These are phyloP conservation scores for Anoplophora glabripennis DNA, from an alignment of 1,140 invertebrate genomes.

Conservation along the genomic window DNA sequence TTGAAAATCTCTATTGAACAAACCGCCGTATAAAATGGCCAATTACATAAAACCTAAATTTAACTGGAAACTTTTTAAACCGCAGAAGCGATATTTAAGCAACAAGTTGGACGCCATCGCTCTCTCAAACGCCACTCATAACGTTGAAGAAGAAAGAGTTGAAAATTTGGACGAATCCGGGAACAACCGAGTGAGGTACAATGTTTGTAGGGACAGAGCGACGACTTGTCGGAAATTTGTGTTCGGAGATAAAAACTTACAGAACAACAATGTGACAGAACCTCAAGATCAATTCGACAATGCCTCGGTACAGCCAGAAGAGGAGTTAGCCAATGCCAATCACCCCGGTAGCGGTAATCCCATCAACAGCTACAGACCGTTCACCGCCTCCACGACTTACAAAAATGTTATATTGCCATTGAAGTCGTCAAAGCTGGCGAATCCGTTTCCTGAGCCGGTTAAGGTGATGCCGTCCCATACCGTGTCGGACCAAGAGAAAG, in stretches of 20 bases:
- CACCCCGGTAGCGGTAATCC: not conserved
- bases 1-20: no score
- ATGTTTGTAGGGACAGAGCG: slow-evolving; percentile 25
- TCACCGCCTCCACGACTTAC: slow-evolving; percentile 38
- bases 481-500: slow-evolving; percentile 44
- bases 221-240: slow-evolving; percentile 18
- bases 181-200: slow-evolving; percentile 24
- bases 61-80: not conserved
- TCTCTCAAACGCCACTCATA: not conserved
- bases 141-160: slow-evolving; percentile 15
- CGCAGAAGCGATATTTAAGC: not conserved
- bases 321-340: not conserved
- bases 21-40: not conserved
- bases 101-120: slow-evolving; percentile 22
- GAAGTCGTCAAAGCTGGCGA: slow-evolving; percentile 39
- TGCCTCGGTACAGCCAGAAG: slow-evolving; percentile 10
- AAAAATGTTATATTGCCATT: slow-evolving; percentile 37
- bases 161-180: slow-evolving; percentile 5
- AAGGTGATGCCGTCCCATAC: slow-evolving; percentile 44
- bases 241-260: slow-evolving; percentile 11
- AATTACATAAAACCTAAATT: not conserved
- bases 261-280: slow-evolving; percentile 6
- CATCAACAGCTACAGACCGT: slow-evolving; percentile 22
- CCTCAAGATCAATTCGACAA: slow-evolving; percentile 3
- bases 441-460: slow-evolving; percentile 43